Evolutionary conservation across 2,113 vertebrate genomes (phyloP), one percentile per base, ranked within the genome.

Genomic region (Neoarius graeffei): DNA sequence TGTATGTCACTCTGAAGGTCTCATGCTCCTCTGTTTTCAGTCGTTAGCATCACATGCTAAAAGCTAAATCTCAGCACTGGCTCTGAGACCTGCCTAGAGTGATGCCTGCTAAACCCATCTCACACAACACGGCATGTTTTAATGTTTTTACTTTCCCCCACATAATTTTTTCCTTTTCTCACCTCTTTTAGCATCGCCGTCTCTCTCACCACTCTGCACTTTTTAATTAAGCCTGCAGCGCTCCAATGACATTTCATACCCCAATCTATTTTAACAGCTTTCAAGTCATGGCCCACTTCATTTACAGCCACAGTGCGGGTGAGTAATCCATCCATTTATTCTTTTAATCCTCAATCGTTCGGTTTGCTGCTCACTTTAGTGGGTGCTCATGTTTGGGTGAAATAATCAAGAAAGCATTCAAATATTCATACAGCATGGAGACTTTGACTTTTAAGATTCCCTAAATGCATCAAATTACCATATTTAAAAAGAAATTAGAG

Each of bases 161-260:
- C 82, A 52, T 84, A 25, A 52, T 62, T 48, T 35, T 83, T 83
- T 83, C 71, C 52, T 71, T 87, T 73, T 79, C 42, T 77, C 83
- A 62, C 17, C 64, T 74, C 42, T 48, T 69, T 88, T 88, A 88
- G 69, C 84, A 71, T 59, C 52, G 52, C n/a, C 80, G 73, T 50
- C 83, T 42, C 74, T 64, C 59, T 83, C 59, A 23, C 57, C 59
- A 48, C 59, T 42, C 35, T 4, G 27, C 30, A 52, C 79, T 67
- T 89, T 89, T 35, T 89, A 81, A 89, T 89, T 89, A 82, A 57
- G 42, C 27, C 64, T 73, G 71, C 84, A 74, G 48, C n/a, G 59
- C 57, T 76, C 60, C 17, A 83, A 57, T 77, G 85, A 76, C 80
- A 83, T 77, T 86, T 89, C 85, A 83, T 86, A 86, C 57, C 66